Evolutionary conservation across 2,113 vertebrate species (phyloP).

Genomic region (Tupaia tana): DNA sequence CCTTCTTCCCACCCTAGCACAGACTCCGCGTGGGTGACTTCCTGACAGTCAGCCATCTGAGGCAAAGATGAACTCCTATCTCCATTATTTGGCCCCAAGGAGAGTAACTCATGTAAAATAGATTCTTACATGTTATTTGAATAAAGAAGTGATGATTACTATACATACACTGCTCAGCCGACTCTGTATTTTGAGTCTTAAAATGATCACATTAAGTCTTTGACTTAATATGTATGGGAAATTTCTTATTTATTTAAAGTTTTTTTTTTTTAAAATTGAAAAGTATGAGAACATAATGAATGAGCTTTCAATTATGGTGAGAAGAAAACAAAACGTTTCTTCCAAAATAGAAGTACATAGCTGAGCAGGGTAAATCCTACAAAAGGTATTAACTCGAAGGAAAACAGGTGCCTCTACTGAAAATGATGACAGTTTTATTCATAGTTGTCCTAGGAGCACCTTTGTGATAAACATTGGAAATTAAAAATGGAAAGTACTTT

Average conservation of each 20-base stretch:
- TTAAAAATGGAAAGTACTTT: not conserved
- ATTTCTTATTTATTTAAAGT: not conserved
- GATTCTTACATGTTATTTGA: not conserved
- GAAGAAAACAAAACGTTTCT: not conserved
- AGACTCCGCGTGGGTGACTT: not conserved
- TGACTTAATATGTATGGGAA: not conserved
- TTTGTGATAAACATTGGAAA: not conserved
- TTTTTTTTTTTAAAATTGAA: conserved; percentile 19
- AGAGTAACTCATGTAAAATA: not conserved
- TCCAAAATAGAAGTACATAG: not conserved
- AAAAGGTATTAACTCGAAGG: not conserved
- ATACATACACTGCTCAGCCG: not conserved
- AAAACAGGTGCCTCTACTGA: not conserved
- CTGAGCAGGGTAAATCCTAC: not conserved
- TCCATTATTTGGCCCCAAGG: not conserved
- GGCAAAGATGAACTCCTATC: not conserved
- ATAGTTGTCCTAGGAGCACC: not conserved
- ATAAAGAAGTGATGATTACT: not conserved
- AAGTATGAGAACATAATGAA: not conserved
- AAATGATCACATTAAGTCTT: not conserved
- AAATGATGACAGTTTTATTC: not conserved
- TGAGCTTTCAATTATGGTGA: not conserved
- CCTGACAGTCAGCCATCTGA: not conserved
- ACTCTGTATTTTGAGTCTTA: not conserved
- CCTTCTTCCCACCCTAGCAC: not conserved